Conservation (phyloP, 2,888 invertebrate species). For the Xestia xanthographa region DNA sequence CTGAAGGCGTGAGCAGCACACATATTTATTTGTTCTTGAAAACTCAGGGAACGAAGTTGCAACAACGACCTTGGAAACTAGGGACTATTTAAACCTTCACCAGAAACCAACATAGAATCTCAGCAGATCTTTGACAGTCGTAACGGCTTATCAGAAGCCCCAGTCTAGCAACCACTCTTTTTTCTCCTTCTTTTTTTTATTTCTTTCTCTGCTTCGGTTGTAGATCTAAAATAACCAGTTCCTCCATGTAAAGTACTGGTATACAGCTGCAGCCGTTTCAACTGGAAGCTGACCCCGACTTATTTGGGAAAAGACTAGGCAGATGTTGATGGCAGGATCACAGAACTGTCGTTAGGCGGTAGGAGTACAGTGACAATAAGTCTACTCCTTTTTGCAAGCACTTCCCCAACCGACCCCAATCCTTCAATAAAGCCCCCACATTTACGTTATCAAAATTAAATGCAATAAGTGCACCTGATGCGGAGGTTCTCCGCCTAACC, state of each 20-base stretch:
- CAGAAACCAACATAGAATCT: not conserved
- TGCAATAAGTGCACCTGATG: conserved; percentile 43
- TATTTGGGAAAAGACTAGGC: too few species aligned
- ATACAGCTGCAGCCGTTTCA: not conserved
- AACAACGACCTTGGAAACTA: too few species aligned
- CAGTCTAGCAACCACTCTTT: not conserved
- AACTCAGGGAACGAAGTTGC: not conserved
- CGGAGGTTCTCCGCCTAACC: conserved; percentile 6
- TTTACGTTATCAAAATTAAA: conserved; percentile 36
- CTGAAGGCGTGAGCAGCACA: too few species aligned
- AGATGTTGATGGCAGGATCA: not conserved
- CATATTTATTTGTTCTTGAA: not conserved
- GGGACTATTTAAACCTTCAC: too few species aligned
- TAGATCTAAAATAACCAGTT: too few species aligned
- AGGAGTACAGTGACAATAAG: not conserved
- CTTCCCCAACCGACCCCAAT: not conserved
- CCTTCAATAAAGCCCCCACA: not conserved
- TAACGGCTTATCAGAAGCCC: too few species aligned
- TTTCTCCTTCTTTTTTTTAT: too few species aligned
- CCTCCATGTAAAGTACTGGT: not conserved
- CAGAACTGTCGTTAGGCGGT: not conserved
- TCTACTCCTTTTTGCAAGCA: not conserved
- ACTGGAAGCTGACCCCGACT: not conserved
- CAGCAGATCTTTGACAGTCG: not conserved
- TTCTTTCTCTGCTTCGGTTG: too few species aligned